These are phyloP conservation scores for Dendroctonus ponderosae DNA, from an alignment of 1,140 invertebrate genomes.

Conservation along the genomic window DNA sequence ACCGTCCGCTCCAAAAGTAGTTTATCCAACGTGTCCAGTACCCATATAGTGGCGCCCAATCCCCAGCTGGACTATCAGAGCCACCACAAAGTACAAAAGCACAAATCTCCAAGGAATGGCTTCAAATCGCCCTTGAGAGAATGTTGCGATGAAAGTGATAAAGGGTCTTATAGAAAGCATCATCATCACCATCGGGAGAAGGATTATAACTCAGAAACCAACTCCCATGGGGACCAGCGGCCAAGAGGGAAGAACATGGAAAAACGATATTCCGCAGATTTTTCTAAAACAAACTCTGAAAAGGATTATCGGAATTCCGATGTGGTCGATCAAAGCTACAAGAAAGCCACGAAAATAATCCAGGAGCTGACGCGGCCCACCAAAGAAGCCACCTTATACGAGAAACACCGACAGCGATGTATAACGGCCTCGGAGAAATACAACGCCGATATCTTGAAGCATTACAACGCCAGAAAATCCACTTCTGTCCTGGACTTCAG, in stretches of 20 bases:
- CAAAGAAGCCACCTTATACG: conserved; percentile 44
- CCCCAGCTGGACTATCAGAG: conserved; percentile 42
- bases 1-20: conserved; percentile 57
- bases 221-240: conserved; percentile 51
- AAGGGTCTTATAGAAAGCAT: conserved; percentile 46
- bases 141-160: conserved; percentile 47
- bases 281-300: conserved; percentile 37
- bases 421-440: conserved; percentile 49
- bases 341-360: conserved; percentile 49
- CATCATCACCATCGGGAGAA: conserved; percentile 47
- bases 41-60: conserved; percentile 47
- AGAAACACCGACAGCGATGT: conserved; percentile 47
- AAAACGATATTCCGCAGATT: conserved; percentile 36
- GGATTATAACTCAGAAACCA: conserved; percentile 59
- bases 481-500: conserved; percentile 49
- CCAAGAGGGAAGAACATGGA: conserved; percentile 39
- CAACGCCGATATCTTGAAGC: conserved; percentile 46
- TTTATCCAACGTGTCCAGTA: conserved; percentile 55
- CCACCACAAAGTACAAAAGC: conserved; percentile 47
- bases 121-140: conserved; percentile 50
- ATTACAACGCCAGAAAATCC: conserved; percentile 49
- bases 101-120: conserved; percentile 48
- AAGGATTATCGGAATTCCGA: conserved; percentile 35
- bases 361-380: conserved; percentile 46
- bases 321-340: conserved; percentile 48